These are phyloP conservation scores for Thunnus albacares DNA, from an alignment of 2,797 vertebrate species.

Conservation along the genomic window DNA sequence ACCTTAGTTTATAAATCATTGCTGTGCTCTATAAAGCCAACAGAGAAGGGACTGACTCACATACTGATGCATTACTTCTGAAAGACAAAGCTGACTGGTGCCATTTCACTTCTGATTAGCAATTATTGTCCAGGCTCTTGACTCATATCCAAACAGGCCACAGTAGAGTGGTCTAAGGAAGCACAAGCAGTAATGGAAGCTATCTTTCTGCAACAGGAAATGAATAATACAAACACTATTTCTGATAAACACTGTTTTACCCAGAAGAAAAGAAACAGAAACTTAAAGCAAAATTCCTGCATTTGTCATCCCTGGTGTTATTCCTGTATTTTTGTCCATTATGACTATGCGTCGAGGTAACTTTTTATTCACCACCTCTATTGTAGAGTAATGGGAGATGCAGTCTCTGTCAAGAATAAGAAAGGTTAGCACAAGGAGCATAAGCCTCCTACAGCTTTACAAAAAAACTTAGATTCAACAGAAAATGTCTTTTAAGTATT, in stretches of 20 bases:
- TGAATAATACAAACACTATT: background rate
- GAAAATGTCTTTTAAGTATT: background rate
- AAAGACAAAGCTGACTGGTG: conserved; percentile 11
- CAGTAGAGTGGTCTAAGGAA: background rate
- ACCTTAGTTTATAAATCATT: background rate
- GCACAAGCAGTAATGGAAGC: background rate
- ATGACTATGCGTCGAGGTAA: background rate
- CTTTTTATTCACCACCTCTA: background rate
- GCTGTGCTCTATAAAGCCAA: background rate
- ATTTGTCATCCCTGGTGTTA: background rate
- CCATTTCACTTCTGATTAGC: background rate
- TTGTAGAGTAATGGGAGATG: too few species aligned
- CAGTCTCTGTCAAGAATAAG: background rate
- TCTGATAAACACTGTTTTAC: background rate
- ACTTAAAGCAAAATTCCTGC: background rate
- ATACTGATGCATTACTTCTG: background rate
- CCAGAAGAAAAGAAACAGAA: background rate
- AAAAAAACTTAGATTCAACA: too few species aligned
- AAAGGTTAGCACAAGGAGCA: too few species aligned
- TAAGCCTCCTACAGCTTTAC: too few species aligned
- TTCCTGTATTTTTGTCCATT: background rate
- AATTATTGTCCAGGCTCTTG: background rate
- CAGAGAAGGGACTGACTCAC: background rate
- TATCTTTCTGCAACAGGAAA: background rate
- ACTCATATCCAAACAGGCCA: background rate